A percentile compares a stretch with the other conserved stretches of the same genome.
Evolutionary conservation across 2,888 invertebrate genomes (phyloP).

Genomic region (Oscheius sp.): DNA sequence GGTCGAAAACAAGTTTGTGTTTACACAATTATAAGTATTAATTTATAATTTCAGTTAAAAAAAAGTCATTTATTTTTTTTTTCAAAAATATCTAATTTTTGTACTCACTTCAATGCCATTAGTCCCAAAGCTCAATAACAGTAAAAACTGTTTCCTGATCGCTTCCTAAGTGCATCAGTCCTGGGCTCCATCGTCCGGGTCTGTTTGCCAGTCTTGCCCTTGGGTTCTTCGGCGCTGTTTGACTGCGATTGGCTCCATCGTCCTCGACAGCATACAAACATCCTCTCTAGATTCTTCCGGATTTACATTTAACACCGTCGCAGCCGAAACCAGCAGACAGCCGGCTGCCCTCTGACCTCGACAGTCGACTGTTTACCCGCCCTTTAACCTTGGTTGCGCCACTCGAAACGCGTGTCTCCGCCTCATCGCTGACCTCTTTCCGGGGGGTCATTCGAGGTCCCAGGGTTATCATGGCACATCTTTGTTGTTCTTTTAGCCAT

Average conservation of each 20-base stretch:
- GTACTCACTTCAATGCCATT: too few relatives aligned
- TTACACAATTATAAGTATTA: too few relatives aligned
- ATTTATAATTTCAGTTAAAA: too few relatives aligned
- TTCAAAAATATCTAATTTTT: too few relatives aligned
- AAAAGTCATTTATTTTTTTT: too few relatives aligned
- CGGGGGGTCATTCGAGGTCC: conserved; percentile 24
- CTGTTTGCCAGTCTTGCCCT: conserved; percentile 23
- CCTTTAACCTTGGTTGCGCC: conserved; percentile 29
- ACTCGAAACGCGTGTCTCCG: conserved; percentile 22
- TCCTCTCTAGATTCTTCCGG: background rate
- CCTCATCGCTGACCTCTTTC: conserved; percentile 21
- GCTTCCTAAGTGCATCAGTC: conserved; percentile 4
- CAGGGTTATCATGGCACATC: too few relatives aligned
- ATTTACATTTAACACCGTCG: too few relatives aligned
- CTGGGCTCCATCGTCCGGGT: too few relatives aligned
- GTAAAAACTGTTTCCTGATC: background rate
- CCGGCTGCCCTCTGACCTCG: conserved; percentile 28
- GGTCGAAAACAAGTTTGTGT: too few relatives aligned
- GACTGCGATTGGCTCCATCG: conserved; percentile 21
- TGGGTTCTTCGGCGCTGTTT: conserved; percentile 7
- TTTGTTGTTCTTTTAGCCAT: too few relatives aligned
- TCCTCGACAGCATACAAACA: background rate
- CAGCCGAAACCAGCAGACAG: background rate
- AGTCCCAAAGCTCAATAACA: too few relatives aligned
- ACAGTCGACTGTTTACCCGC: conserved; percentile 10